Percentiles rank a stretch among this genome's conserved stretches.
phyloP scores from a whole-genome alignment of 2,797 vertebrate genomes.

The Arnoldichthys spilopterus region DNA sequence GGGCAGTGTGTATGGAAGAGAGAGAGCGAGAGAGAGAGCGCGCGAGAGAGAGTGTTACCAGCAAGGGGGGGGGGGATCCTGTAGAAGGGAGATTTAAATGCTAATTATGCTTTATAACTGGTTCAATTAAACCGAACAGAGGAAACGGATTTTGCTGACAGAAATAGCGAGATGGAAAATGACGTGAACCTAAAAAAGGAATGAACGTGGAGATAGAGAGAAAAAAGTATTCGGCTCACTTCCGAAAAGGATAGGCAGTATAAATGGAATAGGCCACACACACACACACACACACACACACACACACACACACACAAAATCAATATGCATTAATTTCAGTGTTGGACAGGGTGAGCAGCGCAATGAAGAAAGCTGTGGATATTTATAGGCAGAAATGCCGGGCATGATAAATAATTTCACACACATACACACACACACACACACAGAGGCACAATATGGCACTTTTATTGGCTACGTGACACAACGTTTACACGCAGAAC shows the following conservation, averaged over 20 bases:
- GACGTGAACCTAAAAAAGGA: constrained; percentile 62
- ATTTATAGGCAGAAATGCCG: constrained; percentile 61
- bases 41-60: constrained; percentile 29
- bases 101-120: constrained; percentile 77
- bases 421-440: constrained; percentile 25
- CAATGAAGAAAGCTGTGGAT: constrained; percentile 52
- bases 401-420: constrained; percentile 63
- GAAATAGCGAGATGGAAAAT: constrained; percentile 68
- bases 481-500: constrained; percentile 76
- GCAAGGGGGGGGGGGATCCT: constrained; percentile 64
- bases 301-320: constrained; percentile 59
- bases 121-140: constrained; percentile 76
- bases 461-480: constrained; percentile 73
- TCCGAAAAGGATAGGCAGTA: constrained; percentile 64
- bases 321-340: constrained; percentile 72
- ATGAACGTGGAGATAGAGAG: constrained; percentile 14
- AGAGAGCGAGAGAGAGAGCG: constrained; percentile 76
- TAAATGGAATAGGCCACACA: constrained; percentile 48
- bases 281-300: no score
- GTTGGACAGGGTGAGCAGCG: constrained; percentile 51
- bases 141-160: constrained; percentile 68
- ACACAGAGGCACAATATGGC: constrained; percentile 62
- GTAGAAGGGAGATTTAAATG: constrained; percentile 79
- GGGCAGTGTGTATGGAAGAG: constrained; percentile 69
- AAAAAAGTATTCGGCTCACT: constrained; percentile 65